These are phyloP conservation scores for Urocyon cinereoargenteus DNA, from an alignment of 2,797 vertebrate genomes.

Conservation along the genomic window DNA sequence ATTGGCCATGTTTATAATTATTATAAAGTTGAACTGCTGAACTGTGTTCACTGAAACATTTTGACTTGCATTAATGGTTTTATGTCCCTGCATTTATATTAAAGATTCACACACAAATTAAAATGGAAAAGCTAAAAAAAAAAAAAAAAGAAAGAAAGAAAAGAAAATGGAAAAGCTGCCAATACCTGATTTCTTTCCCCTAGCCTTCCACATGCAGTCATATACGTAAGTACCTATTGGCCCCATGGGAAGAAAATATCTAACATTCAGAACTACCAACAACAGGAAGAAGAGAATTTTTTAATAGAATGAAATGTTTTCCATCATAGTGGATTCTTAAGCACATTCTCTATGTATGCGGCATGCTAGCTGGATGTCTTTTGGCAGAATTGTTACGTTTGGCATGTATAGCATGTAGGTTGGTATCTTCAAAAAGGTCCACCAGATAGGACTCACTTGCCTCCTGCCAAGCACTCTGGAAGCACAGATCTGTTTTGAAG, in stretches of 20 bases:
- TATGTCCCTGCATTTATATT: slow-evolving; percentile 86
- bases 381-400: background rate
- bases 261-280: background rate
- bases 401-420: background rate
- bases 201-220: background rate
- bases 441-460: background rate
- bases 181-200: background rate
- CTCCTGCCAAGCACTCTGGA: background rate
- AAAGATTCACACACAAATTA: slow-evolving; percentile 91
- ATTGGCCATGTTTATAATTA: slow-evolving; percentile 90
- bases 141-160: no score
- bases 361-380: background rate
- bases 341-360: background rate
- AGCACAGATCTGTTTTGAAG: background rate
- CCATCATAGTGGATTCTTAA: background rate
- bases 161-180: slow-evolving; percentile 85
- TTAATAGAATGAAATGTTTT: background rate
- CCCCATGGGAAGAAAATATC: background rate
- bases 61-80: slow-evolving; percentile 86
- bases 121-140: slow-evolving; percentile 84
- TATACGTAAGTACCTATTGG: background rate
- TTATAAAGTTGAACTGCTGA: slow-evolving; percentile 89
- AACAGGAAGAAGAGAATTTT: background rate
- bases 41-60: slow-evolving; percentile 85
- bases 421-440: background rate